Percentiles rank a stretch among this genome's conserved stretches.
These are phyloP conservation scores for Napeogenes inachia DNA, from an alignment of 2,888 invertebrate species.

Conservation along the genomic window DNA sequence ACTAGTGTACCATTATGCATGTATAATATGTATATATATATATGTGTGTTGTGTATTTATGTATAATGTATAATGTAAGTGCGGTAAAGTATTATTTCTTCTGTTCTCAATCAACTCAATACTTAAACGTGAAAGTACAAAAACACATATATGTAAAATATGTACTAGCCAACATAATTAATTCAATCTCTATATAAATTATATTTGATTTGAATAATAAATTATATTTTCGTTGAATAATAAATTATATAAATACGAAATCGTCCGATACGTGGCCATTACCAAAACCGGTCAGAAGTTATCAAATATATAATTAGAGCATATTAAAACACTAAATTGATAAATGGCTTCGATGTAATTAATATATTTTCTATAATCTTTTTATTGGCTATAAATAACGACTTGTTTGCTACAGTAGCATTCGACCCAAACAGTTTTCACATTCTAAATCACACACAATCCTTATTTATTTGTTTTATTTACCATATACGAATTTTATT, in stretches of 20 bases:
- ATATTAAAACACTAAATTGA: constrained; percentile 2
- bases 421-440: background rate
- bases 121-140: too few species aligned
- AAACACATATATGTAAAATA: too few species aligned
- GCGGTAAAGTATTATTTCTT: background rate
- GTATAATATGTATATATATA: constrained; percentile 1
- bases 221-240: too few species aligned
- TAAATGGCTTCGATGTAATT: constrained; percentile 1
- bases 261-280: background rate
- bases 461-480: background rate
- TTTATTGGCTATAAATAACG: constrained; percentile 19
- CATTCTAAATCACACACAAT: constrained; percentile 1
- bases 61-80: background rate
- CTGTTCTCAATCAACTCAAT: too few species aligned
- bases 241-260: too few species aligned
- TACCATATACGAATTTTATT: background rate
- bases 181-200: too few species aligned
- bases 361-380: constrained; percentile 9
- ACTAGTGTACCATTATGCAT: background rate
- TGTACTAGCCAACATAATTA: too few species aligned
- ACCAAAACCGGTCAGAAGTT: background rate
- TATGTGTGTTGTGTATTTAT: too few species aligned
- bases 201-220: too few species aligned
- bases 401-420: background rate
- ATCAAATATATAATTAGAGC: constrained; percentile 4